Base-by-base conservation (phyloP, 2,113 vertebrate species). In the Apus apus region DNA sequence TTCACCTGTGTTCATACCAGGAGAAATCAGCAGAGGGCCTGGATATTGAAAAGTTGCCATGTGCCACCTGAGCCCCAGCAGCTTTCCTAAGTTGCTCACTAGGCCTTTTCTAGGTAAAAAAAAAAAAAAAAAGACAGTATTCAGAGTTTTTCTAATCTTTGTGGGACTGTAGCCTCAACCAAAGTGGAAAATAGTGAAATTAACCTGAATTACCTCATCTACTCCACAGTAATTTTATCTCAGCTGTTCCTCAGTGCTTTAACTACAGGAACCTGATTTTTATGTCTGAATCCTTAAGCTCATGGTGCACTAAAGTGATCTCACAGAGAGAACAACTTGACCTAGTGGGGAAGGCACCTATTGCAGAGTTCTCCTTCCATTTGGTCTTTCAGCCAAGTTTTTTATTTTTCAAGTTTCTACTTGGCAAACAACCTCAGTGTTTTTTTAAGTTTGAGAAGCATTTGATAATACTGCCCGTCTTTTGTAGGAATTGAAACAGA, bases 101-200 rank as follows among this genome's bases (percentile, higher is more conserved):
- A 7, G 27, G 27, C 78, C 11, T 66, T 75, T 20, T 38, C 38
- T 25, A 11, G 58, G 15, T 32, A 21, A 89, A 5, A 27, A 20
- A 62, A 16, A 79, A n/a, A n/a, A n/a, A n/a, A 26, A 62, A 16
- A 79, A 58, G 1, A 9, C 57, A 27, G 1, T 54, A 11, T 40
- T 79, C 15, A 15, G 57, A 21, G 8, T n/a, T 21, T 85, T 76
- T 57, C 27, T 48, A 32, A 22, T 57, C 61, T 16, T 6, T 5
- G 0, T 3, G 5, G 18, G 12, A 36, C 11, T 32, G 18, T 15
- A 61, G 34, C 61, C 13, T 15, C 26, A n/a, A 13, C 38, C 1
- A 1, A 54, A 68, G 36, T 51, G 34, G 22, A 65, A 84, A 26
- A 38, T 58, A 9, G 18, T 11, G 58, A 40, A 57, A 2, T n/a